phyloP scores from a whole-genome alignment of 2,113 vertebrate genomes.

The Vidua chalybeata region DNA sequence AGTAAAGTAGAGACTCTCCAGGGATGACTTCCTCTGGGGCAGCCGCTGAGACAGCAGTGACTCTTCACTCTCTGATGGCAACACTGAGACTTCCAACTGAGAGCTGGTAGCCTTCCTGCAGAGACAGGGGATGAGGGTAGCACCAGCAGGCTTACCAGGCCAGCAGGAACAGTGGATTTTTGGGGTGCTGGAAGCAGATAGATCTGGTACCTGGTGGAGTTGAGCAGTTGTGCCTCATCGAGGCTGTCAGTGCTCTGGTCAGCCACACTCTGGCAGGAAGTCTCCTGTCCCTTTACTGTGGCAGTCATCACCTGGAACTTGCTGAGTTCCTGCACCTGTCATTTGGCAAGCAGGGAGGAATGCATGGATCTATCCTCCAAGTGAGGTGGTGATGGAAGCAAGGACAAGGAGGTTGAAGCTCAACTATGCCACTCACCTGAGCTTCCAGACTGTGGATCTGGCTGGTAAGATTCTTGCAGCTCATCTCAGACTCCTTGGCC shows the following conservation, averaged over 20 bases:
- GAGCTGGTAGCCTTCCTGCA: constrained; percentile 73
- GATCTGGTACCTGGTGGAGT: constrained; percentile 76
- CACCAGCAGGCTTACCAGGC: background rate
- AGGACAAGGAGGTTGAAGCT: background rate
- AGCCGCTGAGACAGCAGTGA: constrained; percentile 70
- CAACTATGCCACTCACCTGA: constrained; percentile 72
- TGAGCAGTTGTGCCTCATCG: constrained; percentile 73
- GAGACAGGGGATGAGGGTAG: background rate
- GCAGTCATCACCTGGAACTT: constrained; percentile 66
- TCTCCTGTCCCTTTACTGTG: constrained; percentile 49
- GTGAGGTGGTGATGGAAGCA: rapidly evolving
- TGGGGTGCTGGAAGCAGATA: background rate
- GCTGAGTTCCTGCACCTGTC: constrained; percentile 75
- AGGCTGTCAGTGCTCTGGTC: constrained; percentile 84
- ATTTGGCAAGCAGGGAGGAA: constrained; percentile 65
- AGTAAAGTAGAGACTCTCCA: constrained; percentile 89
- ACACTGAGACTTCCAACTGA: constrained; percentile 67
- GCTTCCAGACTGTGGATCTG: constrained; percentile 82
- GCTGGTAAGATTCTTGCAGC: constrained; percentile 73
- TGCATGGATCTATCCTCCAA: background rate
- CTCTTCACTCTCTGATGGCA: constrained; percentile 67
- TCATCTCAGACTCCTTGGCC: constrained; percentile 73
- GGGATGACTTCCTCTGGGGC: constrained; percentile 71
- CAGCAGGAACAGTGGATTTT: background rate
- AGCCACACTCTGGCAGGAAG: constrained; percentile 14